These are phyloP conservation scores for Ennomos erosarius DNA, from an alignment of 2,888 invertebrate species.

Conservation along the genomic window DNA sequence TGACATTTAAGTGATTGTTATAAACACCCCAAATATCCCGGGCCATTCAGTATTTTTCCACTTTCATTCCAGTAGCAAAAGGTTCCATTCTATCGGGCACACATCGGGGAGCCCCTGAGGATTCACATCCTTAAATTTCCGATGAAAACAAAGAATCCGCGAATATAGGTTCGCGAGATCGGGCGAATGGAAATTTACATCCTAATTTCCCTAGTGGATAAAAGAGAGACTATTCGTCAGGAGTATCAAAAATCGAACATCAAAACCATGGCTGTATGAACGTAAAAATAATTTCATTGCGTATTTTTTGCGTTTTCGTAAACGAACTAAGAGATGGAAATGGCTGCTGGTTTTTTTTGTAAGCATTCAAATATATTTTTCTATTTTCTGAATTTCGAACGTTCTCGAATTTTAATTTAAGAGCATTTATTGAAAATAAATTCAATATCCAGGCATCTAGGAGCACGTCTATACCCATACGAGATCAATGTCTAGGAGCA, in stretches of 20 bases:
- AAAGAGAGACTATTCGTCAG: constrained; percentile 71
- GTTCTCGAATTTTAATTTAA: neutral
- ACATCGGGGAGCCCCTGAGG: constrained; percentile 60
- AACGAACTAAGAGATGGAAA: constrained; percentile 21
- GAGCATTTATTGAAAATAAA: constrained; percentile 1
- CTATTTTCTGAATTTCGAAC: constrained; percentile 4
- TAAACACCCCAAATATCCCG: neutral
- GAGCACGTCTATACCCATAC: no score
- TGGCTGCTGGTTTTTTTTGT: constrained; percentile 20
- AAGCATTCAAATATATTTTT: neutral
- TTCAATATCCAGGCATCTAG: no score
- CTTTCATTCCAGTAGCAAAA: constrained; percentile 40
- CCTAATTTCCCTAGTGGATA: constrained; percentile 83
- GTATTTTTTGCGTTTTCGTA: constrained; percentile 17
- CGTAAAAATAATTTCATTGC: constrained; percentile 39
- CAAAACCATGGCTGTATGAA: constrained; percentile 31
- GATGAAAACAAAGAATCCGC: constrained; percentile 81
- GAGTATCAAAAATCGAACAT: constrained; percentile 68
- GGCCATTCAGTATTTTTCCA: constrained; percentile 18
- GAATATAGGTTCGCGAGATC: constrained; percentile 73
- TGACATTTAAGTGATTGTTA: neutral
- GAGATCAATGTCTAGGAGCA: no score
- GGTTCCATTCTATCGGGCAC: constrained; percentile 45
- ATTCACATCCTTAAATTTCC: constrained; percentile 76
- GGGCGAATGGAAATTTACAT: constrained; percentile 81